Evolutionary conservation across 2,797 vertebrate genomes (phyloP).

Genomic region (Percopsis omiscomaycus): DNA sequence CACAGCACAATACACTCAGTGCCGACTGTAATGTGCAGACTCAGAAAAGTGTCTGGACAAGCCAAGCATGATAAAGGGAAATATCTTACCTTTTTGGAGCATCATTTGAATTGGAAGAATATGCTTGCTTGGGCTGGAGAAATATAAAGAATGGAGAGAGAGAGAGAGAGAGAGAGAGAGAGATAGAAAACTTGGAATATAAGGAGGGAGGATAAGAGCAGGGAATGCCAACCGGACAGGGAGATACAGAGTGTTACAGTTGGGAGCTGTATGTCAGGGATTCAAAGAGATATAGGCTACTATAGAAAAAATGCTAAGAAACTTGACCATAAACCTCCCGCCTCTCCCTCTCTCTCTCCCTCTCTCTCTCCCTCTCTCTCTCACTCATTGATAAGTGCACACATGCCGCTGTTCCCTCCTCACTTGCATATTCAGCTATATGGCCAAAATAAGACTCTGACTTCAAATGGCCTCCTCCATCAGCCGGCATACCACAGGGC

Average conservation of each 20-base stretch:
- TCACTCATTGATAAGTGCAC: conserved; percentile 32
- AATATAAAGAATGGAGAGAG: conserved; percentile 29
- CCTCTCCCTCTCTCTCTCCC: conserved; percentile 6
- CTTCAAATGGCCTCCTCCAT: conserved; percentile 56
- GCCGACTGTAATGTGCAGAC: conserved; percentile 32
- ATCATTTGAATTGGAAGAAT: conserved; percentile 15
- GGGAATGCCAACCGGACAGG: too few relatives aligned
- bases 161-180: background rate
- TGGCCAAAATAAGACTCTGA: conserved; percentile 29
- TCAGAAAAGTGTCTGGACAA: conserved; percentile 40
- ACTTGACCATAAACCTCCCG: background rate
- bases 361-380: background rate
- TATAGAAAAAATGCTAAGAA: conserved; percentile 8
- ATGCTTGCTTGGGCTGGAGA: conserved; percentile 19
- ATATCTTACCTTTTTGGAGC: conserved; percentile 38
- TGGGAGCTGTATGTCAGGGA: background rate
- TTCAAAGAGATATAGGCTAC: background rate
- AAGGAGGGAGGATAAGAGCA: background rate
- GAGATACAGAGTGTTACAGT: background rate
- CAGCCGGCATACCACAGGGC: conserved; percentile 40
- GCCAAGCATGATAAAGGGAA: conserved; percentile 42
- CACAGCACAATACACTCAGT: background rate
- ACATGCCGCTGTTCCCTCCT: conserved; percentile 17
- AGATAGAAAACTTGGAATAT: too few relatives aligned
- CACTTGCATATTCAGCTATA: conserved; percentile 27